Percentiles rank a stretch among this genome's conserved stretches.
Evolutionary conservation across 2,113 vertebrate genomes (phyloP).

Genomic region (Raphicerus campestris): DNA sequence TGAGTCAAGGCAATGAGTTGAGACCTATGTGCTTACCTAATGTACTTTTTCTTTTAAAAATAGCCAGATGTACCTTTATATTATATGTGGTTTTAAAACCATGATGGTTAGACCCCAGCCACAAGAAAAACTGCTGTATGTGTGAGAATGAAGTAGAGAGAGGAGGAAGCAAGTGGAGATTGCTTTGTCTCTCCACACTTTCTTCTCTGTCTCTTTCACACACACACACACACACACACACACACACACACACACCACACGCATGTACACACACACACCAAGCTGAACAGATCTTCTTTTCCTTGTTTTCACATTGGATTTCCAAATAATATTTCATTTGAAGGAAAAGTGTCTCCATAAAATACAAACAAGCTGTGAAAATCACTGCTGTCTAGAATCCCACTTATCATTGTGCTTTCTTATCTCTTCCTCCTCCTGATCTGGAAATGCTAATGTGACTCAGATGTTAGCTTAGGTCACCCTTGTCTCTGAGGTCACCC

Average conservation of each 20-base stretch:
- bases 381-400: neutral
- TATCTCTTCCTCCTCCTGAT: neutral
- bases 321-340: constrained; percentile 48
- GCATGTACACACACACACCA: neutral
- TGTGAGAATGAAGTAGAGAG: neutral
- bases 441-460: constrained; percentile 58
- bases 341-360: constrained; percentile 29
- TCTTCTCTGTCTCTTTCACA: neutral
- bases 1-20: neutral
- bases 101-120: neutral
- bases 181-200: neutral
- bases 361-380: constrained; percentile 53
- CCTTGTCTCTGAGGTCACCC: constrained; percentile 33
- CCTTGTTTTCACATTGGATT: constrained; percentile 44
- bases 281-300: constrained; percentile 11
- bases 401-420: constrained; percentile 46
- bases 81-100: neutral
- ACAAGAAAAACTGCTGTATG: neutral
- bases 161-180: neutral
- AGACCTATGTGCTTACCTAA: neutral
- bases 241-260: neutral
- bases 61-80: neutral
- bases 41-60: neutral
- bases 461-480: constrained; percentile 50
- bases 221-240: rapidly evolving